A percentile compares a stretch with the other conserved stretches of the same genome.
Conservation (phyloP, 2,797 vertebrate species). For the Austrolebias charrua region DNA sequence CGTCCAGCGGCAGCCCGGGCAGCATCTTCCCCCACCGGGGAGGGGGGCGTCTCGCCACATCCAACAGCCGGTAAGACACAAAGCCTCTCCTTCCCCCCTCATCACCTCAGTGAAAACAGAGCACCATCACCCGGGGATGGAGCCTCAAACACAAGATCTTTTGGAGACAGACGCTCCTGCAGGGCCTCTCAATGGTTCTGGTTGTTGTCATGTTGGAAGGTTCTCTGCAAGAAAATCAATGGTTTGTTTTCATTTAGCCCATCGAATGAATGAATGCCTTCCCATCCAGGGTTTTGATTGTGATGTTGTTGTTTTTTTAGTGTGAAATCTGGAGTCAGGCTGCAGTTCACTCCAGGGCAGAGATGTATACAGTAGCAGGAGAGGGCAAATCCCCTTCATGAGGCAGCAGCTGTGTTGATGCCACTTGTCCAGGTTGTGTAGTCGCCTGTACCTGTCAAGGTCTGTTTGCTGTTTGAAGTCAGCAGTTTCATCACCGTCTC, state of each 20-base stretch:
- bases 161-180: constrained; percentile 27
- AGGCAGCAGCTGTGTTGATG: constrained; percentile 27
- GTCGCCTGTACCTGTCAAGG: constrained; percentile 46
- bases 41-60: constrained; percentile 78
- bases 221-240: constrained; percentile 12
- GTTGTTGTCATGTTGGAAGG: constrained; percentile 38
- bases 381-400: constrained; percentile 18
- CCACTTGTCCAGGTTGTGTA: constrained; percentile 18
- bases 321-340: constrained; percentile 35
- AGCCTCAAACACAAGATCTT: constrained; percentile 46
- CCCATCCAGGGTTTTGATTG: constrained; percentile 21
- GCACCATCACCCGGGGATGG: constrained; percentile 20
- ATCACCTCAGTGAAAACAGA: constrained; percentile 5
- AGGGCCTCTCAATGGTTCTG: constrained; percentile 52
- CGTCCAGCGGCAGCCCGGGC: constrained; percentile 51
- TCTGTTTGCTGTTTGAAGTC: constrained; percentile 41
- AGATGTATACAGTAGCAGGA: constrained; percentile 16
- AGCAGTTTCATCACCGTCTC: constrained; percentile 46
- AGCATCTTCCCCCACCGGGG: constrained; percentile 73
- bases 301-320: neutral
- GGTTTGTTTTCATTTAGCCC: constrained; percentile 27
- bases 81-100: constrained; percentile 4
- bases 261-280: constrained; percentile 28
- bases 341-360: constrained; percentile 39
- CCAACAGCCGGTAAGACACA: constrained; percentile 79